Percentiles rank a stretch among this genome's conserved stretches.
Conservation (phyloP, 2,113 vertebrate species). For the Pelecanoides urinatrix region DNA sequence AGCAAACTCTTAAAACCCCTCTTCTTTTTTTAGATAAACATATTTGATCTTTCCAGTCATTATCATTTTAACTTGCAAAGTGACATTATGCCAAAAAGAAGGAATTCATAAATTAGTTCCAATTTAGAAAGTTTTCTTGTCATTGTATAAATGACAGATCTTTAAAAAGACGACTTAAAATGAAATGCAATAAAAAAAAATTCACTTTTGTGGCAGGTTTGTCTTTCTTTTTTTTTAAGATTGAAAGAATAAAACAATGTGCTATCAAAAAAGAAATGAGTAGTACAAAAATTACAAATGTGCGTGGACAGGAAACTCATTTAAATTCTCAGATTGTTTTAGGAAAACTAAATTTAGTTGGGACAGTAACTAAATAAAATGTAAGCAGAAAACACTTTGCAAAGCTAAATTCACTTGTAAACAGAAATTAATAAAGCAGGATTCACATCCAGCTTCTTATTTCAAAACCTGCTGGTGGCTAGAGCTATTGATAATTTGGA, state of each 20-base stretch:
- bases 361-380: neutral
- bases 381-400: neutral
- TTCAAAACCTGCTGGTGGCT: neutral
- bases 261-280: slow-evolving; percentile 29
- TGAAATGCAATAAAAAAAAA: slow-evolving; percentile 77
- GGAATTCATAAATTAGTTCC: slow-evolving; percentile 78
- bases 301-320: neutral
- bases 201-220: slow-evolving; percentile 69
- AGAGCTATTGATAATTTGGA: neutral
- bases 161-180: slow-evolving; percentile 77
- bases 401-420: neutral
- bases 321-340: slow-evolving; percentile 27
- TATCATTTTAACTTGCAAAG: slow-evolving; percentile 75
- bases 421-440: neutral
- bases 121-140: slow-evolving; percentile 80
- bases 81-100: slow-evolving; percentile 78
- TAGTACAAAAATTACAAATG: neutral
- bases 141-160: slow-evolving; percentile 83
- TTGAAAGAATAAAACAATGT: slow-evolving; percentile 60
- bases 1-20: slow-evolving; percentile 50
- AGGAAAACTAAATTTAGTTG: neutral
- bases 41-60: slow-evolving; percentile 66
- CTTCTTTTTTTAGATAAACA: slow-evolving; percentile 51
- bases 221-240: slow-evolving; percentile 9
- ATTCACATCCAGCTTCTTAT: neutral